Conservation (phyloP, 2,797 vertebrate genomes). For the Crenichthys baileyi region DNA sequence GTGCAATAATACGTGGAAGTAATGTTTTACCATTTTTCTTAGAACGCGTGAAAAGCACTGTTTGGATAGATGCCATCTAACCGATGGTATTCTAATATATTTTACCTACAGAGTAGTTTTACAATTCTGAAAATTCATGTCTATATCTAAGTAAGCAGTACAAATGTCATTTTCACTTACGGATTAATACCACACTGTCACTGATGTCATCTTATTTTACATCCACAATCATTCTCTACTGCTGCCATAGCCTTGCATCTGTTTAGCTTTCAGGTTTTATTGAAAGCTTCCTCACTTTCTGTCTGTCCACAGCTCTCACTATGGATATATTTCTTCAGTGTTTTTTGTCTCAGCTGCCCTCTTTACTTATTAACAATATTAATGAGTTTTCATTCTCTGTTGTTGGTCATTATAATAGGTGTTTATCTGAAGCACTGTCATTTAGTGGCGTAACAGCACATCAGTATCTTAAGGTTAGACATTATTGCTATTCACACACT, state of each 20-base stretch:
- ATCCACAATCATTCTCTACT: constrained; percentile 37
- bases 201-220: constrained; percentile 24
- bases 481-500: constrained; percentile 55
- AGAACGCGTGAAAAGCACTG: not conserved
- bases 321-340: constrained; percentile 35
- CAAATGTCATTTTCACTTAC: constrained; percentile 12
- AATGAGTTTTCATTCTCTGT: constrained; percentile 28
- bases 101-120: not conserved
- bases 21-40: constrained; percentile 6
- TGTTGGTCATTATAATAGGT: constrained; percentile 46
- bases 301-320: constrained; percentile 39
- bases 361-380: constrained; percentile 42
- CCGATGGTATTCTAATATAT: not conserved
- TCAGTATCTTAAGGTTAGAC: constrained; percentile 60
- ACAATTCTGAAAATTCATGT: constrained; percentile 5
- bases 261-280: constrained; percentile 61
- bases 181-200: constrained; percentile 20
- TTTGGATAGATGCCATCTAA: not conserved
- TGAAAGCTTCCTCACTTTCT: constrained; percentile 45
- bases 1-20: constrained; percentile 2
- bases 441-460: constrained; percentile 57
- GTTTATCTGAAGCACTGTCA: constrained; percentile 49
- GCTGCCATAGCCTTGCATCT: constrained; percentile 54
- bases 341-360: constrained; percentile 47
- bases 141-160: constrained; percentile 25